Evolutionary conservation across 2,888 invertebrate species (phyloP), one percentile per base, ranked within the genome.

Genomic region (Calephelis perditalis): DNA sequence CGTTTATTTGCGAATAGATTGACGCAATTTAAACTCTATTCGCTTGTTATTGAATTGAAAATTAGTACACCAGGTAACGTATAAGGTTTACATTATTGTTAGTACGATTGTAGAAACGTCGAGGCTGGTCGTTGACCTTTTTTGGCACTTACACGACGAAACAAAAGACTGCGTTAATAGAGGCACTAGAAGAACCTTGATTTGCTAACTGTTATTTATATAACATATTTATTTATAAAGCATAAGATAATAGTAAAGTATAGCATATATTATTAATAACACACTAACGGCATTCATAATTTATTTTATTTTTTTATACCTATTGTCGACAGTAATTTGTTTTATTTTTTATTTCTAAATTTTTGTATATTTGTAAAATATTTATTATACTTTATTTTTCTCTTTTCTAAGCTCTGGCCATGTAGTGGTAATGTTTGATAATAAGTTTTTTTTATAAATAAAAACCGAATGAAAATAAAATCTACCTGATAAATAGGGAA

Each of bases 81-180:
- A 66, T 73, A 72, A 73, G 76, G 63, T 68, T 67, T 66, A 71
- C 71, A 78, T 73, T 72, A 73, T 79, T 82, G 71, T 74, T 69
- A 72, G 76, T 77, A 71, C 67, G 73, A 73, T 78, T 81, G 81
- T 85, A 84, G 86, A 89, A 89, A 87, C 87, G 83, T 80, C 89
- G 88, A 89, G 87, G 89, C 86, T 88, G 89, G 88, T 88, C 90
- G 84, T 88, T 89, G 90, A 90, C 89, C 89, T 89, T 89, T 88
- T 86, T 86, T 81, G 84, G 81, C 81, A 84, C 86, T 84, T 84
- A 86, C 82, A 79, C 82, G 77, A 79, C 78, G 83, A 87, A 87
- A 88, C 86, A 88, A 88, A 86, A 87, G 86, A 82, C 78, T 81
- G 81, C 80, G 81, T 70, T 69, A 69, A 80, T 76, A 83, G 79